Conservation (phyloP, 2,113 vertebrate genomes). For the Orcinus orca region DNA sequence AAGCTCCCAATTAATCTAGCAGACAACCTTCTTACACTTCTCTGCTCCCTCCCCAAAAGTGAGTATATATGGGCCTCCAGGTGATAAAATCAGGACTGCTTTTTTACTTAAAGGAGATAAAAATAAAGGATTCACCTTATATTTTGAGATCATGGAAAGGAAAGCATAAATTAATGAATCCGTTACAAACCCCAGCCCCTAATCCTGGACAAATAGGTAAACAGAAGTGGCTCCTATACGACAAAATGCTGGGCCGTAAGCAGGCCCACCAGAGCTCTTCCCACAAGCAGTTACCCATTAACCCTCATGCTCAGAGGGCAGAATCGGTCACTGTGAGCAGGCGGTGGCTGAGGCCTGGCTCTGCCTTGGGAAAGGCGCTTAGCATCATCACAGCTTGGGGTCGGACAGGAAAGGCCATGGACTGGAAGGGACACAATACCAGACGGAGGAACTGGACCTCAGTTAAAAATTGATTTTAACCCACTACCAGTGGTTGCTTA, state of each 20-base stretch:
- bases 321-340: neutral
- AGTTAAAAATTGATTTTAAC: conserved; percentile 26
- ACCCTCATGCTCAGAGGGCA: neutral
- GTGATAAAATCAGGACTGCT: neutral
- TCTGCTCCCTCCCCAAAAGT: neutral
- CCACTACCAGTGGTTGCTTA: neutral
- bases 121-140: conserved; percentile 9
- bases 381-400: neutral
- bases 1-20: neutral
- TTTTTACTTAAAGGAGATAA: conserved; percentile 27
- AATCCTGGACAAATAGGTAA: neutral
- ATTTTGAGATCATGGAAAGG: conserved; percentile 35
- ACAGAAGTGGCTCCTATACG: neutral
- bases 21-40: neutral
- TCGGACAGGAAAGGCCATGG: neutral
- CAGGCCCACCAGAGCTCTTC: neutral
- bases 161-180: conserved; percentile 12
- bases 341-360: neutral
- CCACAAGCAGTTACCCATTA: neutral
- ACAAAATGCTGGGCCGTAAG: neutral
- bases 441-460: neutral
- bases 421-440: neutral
- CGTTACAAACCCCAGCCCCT: conserved; percentile 6
- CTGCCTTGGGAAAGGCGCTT: neutral
- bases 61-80: neutral